A percentile compares a stretch with the other conserved stretches of the same genome.
These are phyloP conservation scores for Campylomormyrus tamandua DNA, from an alignment of 2,113 vertebrate genomes.

Conservation along the genomic window DNA sequence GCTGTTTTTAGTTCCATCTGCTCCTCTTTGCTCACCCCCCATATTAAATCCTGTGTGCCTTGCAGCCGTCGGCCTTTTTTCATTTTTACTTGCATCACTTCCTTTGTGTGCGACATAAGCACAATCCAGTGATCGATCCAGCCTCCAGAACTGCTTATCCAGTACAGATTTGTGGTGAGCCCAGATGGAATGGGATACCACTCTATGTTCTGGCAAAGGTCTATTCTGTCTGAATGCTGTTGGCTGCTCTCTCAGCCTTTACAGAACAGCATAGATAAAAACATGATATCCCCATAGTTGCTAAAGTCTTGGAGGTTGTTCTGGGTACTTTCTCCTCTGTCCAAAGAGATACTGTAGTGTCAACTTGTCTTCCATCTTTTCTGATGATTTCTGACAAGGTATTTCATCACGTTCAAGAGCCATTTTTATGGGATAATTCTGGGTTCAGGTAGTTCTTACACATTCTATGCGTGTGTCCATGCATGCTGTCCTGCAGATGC, in stretches of 20 bases:
- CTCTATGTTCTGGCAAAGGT: background rate
- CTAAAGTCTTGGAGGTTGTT: background rate
- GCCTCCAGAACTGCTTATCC: background rate
- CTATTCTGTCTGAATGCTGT: background rate
- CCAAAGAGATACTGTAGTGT: background rate
- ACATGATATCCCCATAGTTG: background rate
- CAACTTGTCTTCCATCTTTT: background rate
- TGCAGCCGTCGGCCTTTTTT: background rate
- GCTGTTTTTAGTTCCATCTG: background rate
- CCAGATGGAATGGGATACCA: background rate
- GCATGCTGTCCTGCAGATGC: conserved; percentile 61
- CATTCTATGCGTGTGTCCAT: background rate
- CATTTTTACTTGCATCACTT: background rate
- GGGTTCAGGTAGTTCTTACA: background rate
- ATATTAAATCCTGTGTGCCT: background rate
- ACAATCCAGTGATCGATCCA: background rate
- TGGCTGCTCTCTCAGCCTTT: background rate
- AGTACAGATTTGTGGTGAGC: background rate
- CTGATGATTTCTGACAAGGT: background rate
- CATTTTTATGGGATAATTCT: background rate
- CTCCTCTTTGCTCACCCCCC: background rate
- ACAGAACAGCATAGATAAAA: background rate
- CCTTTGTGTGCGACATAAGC: background rate
- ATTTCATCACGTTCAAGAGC: background rate
- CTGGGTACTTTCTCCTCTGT: background rate